Base-by-base conservation (phyloP, 2,113 vertebrate species). In the Zosterops japonicus region DNA sequence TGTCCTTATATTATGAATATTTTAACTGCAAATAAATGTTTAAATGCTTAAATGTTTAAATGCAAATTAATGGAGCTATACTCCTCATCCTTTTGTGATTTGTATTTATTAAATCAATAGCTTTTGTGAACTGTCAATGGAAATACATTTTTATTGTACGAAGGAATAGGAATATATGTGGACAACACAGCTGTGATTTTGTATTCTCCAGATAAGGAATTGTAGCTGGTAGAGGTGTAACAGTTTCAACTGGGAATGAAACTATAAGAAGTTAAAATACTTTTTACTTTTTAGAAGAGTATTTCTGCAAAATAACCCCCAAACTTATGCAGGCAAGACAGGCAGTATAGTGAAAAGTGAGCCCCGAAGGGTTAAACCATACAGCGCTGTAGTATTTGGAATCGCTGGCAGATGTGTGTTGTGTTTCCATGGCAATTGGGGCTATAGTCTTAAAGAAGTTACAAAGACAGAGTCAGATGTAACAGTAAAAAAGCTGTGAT, bases 381-480 rank as follows among this genome's bases (percentile, higher is more conserved):
- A 91, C 82, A 89, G 92, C 12, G 16, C 80, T 70, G 56, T 96
- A 96, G 94, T 84, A 69, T 95, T 94, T 94, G 86, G 94, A 87
- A 61, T 91, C 95, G 93, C 96, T 89, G 92, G 97, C 97, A 97
- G 98, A 97, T 97, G 98, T 97, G 96, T 98, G 98, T 98, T 98
- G 95, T 98, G 98, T 98, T 98, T 22, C 98, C 97, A 98, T 98
- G 97, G 98, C 31, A 93, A 98, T 88, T 69, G 6, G 94, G 95
- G 68, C 97, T 94, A 70, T 95, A 96, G 96, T 95, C 95, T 96
- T 97, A 83, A 96, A 97, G 98, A 97, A 97, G 97, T 98, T 98
- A 86, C 96, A 94, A 96, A 98, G 97, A 86, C 90, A 74, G 96
- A 97, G 96, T 97, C 97, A 97, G 97, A 97, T 97, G 97, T 96